Percentiles rank a stretch among this genome's conserved stretches.
Evolutionary conservation across 2,797 vertebrate genomes (phyloP).

Genomic region (Tragelaphus oryx): DNA sequence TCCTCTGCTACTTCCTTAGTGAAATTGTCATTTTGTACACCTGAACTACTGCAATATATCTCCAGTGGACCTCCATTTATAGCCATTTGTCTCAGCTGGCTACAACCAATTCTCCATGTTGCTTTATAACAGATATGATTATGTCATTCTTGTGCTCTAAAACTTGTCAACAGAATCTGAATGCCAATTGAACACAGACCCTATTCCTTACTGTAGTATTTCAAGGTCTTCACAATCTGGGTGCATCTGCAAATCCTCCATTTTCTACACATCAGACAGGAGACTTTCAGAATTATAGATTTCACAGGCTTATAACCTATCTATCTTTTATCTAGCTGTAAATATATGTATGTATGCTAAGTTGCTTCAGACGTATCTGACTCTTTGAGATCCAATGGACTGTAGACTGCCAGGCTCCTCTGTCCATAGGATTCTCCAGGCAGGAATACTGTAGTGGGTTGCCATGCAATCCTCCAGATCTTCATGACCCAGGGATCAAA

Average conservation of each 20-base stretch:
- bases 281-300: background rate
- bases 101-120: background rate
- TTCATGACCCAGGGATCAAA: background rate
- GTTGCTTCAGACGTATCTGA: background rate
- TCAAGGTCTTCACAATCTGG: background rate
- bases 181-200: background rate
- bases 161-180: background rate
- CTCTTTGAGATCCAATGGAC: background rate
- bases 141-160: background rate
- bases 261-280: background rate
- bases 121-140: background rate
- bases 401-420: background rate
- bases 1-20: background rate
- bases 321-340: background rate
- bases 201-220: background rate
- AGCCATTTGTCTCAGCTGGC: background rate
- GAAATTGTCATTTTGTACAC: background rate
- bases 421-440: background rate
- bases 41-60: background rate
- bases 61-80: background rate
- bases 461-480: background rate
- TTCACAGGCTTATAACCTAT: background rate
- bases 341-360: background rate
- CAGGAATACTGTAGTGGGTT: background rate
- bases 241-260: background rate